Evolutionary conservation across 2,888 invertebrate genomes (phyloP).

Genomic region (Pseudanteris insignis): DNA sequence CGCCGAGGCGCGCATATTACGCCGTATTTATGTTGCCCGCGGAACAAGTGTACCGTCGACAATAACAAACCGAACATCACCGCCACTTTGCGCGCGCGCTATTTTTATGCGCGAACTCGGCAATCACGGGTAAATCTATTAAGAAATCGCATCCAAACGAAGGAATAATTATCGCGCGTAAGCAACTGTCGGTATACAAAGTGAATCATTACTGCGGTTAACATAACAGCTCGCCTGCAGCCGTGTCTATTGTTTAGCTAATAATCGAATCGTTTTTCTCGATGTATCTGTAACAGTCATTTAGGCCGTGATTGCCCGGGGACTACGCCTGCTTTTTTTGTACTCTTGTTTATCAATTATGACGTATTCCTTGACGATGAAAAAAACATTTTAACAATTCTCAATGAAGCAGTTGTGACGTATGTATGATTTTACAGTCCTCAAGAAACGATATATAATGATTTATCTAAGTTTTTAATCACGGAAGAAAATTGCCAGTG

Average conservation of each 20-base stretch:
- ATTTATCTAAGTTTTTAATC: too few relatives aligned
- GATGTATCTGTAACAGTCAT: constrained; percentile 28
- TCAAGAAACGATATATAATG: too few relatives aligned
- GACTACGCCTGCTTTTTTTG: too few relatives aligned
- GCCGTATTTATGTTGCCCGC: constrained; percentile 7
- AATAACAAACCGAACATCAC: background rate
- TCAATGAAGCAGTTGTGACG: too few relatives aligned
- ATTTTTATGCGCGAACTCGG: constrained; percentile 21
- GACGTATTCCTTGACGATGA: too few relatives aligned
- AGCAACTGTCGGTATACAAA: constrained; percentile 16
- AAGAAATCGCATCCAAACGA: constrained; percentile 25
- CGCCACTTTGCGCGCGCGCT: constrained; percentile 1
- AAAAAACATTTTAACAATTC: too few relatives aligned
- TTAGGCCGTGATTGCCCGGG: constrained; percentile 24
- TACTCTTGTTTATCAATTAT: too few relatives aligned
- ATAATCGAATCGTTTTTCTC: constrained; percentile 24
- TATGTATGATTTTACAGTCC: too few relatives aligned
- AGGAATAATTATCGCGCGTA: constrained; percentile 24
- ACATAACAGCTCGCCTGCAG: constrained; percentile 13
- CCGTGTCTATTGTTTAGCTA: constrained; percentile 23
- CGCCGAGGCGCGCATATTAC: constrained; percentile 6
- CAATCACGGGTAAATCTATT: constrained; percentile 25
- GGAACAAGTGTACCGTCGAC: too few relatives aligned
- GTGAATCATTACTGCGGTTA: constrained; percentile 22
- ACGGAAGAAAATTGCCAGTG: too few relatives aligned